phyloP scores from a whole-genome alignment of 2,113 vertebrate species.

The Galemys pyrenaicus region DNA sequence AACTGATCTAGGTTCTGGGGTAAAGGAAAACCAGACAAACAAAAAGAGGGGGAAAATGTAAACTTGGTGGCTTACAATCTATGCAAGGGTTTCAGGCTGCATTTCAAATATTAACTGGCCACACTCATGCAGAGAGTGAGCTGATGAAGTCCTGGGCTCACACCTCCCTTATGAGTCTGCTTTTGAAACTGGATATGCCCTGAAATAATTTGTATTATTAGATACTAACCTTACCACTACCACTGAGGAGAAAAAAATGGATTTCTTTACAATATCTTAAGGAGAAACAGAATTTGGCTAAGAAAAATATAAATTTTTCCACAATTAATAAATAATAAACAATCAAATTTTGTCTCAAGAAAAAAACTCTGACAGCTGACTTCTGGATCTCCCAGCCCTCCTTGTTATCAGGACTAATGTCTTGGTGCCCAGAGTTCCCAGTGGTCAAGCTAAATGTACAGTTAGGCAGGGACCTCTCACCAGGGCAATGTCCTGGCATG shows the following conservation, averaged over 20 bases:
- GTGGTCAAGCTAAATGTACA: too few relatives aligned
- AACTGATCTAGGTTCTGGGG: neutral
- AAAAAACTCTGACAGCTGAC: constrained; percentile 58
- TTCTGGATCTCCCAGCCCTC: too few relatives aligned
- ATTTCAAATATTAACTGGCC: neutral
- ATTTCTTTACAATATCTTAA: neutral
- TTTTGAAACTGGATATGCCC: neutral
- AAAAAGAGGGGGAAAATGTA: neutral
- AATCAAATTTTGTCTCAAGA: neutral
- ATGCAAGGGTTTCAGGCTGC: neutral
- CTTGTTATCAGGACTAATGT: too few relatives aligned
- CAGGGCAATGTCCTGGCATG: too few relatives aligned
- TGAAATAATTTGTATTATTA: neutral
- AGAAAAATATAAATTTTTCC: neutral
- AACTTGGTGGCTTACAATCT: neutral
- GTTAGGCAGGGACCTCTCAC: too few relatives aligned
- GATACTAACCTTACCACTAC: neutral
- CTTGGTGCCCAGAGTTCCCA: too few relatives aligned
- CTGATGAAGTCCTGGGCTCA: neutral
- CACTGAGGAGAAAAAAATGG: neutral
- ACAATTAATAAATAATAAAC: constrained; percentile 1
- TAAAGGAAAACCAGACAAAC: neutral
- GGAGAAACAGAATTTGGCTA: neutral
- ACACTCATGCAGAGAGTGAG: neutral
- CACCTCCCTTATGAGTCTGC: neutral